A percentile compares a stretch with the other conserved stretches of the same genome.
These are phyloP conservation scores for Sebastiscus tertius DNA, from an alignment of 2,797 vertebrate species.

Conservation along the genomic window DNA sequence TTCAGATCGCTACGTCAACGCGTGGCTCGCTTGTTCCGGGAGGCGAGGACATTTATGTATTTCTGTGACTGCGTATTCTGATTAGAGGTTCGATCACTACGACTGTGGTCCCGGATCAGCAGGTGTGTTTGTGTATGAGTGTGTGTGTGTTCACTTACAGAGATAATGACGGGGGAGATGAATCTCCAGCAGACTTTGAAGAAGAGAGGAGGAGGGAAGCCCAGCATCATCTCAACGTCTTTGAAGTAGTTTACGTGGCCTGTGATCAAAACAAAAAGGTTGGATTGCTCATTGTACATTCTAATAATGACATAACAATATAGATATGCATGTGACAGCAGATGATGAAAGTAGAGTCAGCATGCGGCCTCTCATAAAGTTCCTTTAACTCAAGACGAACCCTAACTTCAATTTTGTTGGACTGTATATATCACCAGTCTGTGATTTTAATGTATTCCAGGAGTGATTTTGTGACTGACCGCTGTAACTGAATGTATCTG, in stretches of 20 bases:
- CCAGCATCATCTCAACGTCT: conserved; percentile 99
- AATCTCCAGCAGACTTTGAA: conserved; percentile 99
- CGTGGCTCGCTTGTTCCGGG: not conserved
- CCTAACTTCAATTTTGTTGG: not conserved
- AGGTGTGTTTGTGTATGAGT: not conserved
- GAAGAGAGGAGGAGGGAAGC: conserved; percentile 96
- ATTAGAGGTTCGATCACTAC: not conserved
- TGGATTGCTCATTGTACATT: not conserved
- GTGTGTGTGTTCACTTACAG: conserved; percentile 83
- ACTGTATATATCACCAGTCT: not conserved
- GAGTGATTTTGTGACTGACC: not conserved
- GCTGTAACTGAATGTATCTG: not conserved
- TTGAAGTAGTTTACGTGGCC: conserved; percentile 95
- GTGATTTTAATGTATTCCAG: not conserved
- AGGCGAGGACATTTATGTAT: not conserved
- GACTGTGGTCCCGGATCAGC: not conserved
- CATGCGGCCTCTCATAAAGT: no score
- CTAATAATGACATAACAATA: not conserved
- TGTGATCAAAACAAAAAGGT: conserved; percentile 54
- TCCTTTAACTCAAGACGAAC: not conserved
- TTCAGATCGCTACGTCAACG: not conserved
- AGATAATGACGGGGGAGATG: conserved; percentile 95
- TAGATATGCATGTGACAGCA: not conserved
- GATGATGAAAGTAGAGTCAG: not conserved
- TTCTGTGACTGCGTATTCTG: not conserved